Percentiles rank a stretch among this genome's conserved stretches.
Evolutionary conservation across 2,888 invertebrate species (phyloP).

Genomic region (Autographa pulchrina): DNA sequence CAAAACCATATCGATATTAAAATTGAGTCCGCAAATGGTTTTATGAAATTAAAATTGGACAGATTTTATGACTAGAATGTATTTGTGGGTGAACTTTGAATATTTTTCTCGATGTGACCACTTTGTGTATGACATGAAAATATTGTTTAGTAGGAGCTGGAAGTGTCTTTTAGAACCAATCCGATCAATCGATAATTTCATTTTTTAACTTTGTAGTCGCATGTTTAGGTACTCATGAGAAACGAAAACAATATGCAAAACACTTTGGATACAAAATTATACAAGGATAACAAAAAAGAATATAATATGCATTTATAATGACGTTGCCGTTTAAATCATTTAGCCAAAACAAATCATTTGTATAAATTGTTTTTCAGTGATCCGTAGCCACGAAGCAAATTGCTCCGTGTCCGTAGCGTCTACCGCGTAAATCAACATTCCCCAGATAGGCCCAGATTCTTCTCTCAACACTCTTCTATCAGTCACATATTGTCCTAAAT

Average conservation of each 20-base stretch:
- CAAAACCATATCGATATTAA: slow-evolving; percentile 52
- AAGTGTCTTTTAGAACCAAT: no score
- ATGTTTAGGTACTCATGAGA: no score
- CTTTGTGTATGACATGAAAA: neutral
- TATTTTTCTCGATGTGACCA: slow-evolving; percentile 2
- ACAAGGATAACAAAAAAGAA: no score
- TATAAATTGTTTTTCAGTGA: neutral
- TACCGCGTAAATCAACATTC: neutral
- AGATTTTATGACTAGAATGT: slow-evolving; percentile 25
- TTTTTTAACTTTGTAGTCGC: no score
- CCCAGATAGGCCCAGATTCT: neutral
- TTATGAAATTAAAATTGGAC: slow-evolving; percentile 50
- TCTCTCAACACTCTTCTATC: neutral
- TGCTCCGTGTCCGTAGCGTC: neutral
- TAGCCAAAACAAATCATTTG: no score
- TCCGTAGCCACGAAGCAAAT: no score
- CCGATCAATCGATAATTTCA: no score
- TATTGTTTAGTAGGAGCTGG: no score
- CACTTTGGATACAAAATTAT: no score
- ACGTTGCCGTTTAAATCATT: no score
- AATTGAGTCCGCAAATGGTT: slow-evolving; percentile 42
- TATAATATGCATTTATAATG: no score
- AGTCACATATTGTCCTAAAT: neutral
- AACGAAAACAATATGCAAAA: no score
- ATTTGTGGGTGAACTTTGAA: slow-evolving; percentile 28